phyloP scores from a whole-genome alignment of 1,140 invertebrate species.

The Eriocheir sinensis region DNA sequence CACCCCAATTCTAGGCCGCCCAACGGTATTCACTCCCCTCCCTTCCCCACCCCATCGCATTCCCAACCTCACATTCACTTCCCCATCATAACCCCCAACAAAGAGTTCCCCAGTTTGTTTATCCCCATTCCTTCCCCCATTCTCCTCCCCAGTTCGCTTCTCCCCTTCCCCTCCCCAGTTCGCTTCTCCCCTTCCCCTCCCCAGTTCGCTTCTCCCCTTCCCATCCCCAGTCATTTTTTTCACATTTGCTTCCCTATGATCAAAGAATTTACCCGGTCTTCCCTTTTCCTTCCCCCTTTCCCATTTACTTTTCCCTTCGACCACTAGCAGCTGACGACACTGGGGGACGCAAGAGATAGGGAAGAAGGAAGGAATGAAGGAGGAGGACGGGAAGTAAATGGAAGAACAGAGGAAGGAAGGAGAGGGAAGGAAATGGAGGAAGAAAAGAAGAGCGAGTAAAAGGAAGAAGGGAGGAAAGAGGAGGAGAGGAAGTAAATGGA shows the following conservation, averaged over 20 bases:
- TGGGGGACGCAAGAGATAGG: too few relatives aligned
- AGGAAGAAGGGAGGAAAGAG: neutral
- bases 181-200: neutral
- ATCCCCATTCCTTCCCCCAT: neutral
- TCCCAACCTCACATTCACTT: neutral
- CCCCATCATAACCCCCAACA: neutral
- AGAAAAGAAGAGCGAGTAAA: neutral
- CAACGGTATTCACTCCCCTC: neutral
- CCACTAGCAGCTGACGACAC: neutral
- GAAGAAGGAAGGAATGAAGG: too few relatives aligned
- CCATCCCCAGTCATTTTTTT: neutral
- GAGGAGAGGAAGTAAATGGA: neutral
- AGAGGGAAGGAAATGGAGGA: neutral
- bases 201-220: neutral
- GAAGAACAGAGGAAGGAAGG: neutral
- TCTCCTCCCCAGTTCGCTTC: neutral
- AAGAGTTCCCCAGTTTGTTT: neutral
- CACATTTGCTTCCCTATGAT: neutral
- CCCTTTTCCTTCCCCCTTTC: neutral
- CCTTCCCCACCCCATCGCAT: neutral
- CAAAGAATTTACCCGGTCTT: neutral
- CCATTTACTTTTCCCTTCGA: neutral
- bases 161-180: neutral
- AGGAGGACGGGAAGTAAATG: too few relatives aligned
- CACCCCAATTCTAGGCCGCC: neutral